Conservation (phyloP, 2,797 vertebrate genomes). For the Zenarchopterus dispar region DNA sequence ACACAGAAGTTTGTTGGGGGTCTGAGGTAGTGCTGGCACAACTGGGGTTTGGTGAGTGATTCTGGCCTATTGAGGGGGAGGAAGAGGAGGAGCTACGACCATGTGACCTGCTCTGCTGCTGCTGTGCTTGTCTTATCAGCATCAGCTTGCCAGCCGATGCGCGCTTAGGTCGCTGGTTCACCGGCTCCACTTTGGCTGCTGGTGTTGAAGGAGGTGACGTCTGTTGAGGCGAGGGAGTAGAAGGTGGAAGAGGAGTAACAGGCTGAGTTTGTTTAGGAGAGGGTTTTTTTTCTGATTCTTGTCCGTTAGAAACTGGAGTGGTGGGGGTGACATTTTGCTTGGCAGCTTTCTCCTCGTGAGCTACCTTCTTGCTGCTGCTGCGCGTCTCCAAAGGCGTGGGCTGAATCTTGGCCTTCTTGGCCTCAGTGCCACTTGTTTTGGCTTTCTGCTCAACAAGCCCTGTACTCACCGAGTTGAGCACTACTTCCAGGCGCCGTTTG, state of each 20-base stretch:
- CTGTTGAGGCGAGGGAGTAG: conserved; percentile 58
- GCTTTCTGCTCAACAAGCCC: conserved; percentile 79
- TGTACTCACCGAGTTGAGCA: conserved; percentile 69
- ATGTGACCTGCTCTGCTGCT: conserved; percentile 81
- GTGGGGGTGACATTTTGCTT: conserved; percentile 41
- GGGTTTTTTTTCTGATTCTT: conserved; percentile 85
- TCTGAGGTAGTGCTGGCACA: conserved; percentile 91
- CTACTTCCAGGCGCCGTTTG: conserved; percentile 92
- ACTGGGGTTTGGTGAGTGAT: conserved; percentile 87
- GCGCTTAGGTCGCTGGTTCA: conserved; percentile 94
- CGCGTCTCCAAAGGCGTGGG: conserved; percentile 85
- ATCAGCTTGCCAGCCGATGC: conserved; percentile 90
- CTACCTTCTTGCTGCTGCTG: conserved; percentile 88
- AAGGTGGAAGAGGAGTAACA: conserved; percentile 48
- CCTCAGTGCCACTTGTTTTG: conserved; percentile 84
- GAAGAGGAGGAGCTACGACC: conserved; percentile 85
- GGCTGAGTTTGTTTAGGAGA: conserved; percentile 62
- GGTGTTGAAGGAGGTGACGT: conserved; percentile 67
- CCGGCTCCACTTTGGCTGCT: conserved; percentile 82
- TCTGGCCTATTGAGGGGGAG: conserved; percentile 86
- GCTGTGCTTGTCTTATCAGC: conserved; percentile 95
- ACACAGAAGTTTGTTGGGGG: conserved; percentile 86
- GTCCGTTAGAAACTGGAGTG: conserved; percentile 85
- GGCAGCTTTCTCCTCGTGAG: conserved; percentile 80
- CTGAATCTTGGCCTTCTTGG: conserved; percentile 91